These are phyloP conservation scores for Hylia prasina DNA, from an alignment of 2,113 vertebrate genomes.

Conservation along the genomic window DNA sequence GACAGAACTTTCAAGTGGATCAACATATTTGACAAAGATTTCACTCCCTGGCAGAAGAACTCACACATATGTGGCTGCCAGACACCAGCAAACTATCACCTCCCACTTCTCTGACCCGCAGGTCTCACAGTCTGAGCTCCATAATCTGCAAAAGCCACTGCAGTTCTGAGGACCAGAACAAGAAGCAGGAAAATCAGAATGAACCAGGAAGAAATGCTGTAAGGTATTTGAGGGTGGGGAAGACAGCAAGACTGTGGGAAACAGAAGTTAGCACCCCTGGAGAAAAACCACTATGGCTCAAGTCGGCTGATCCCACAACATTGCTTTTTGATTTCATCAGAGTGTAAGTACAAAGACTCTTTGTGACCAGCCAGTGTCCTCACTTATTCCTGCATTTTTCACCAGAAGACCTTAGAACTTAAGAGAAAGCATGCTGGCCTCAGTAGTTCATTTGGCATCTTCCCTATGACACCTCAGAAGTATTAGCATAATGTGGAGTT, in stretches of 20 bases:
- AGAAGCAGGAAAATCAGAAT: not conserved
- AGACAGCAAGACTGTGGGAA: not conserved
- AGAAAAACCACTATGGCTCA: not conserved
- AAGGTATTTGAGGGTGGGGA: not conserved
- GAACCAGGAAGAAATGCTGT: not conserved
- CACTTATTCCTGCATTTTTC: not conserved
- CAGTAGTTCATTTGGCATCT: not conserved
- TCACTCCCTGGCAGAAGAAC: not conserved
- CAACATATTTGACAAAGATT: not conserved
- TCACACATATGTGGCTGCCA: not conserved
- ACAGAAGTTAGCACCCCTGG: not conserved
- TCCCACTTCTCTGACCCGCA: not conserved
- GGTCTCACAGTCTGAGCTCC: not conserved
- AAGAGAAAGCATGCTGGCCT: not conserved
- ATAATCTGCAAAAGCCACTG: not conserved
- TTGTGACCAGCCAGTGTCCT: not conserved
- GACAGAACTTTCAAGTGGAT: not conserved
- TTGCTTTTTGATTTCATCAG: not conserved
- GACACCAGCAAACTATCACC: not conserved
- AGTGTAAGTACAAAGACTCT: not conserved
- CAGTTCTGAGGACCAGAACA: not conserved
- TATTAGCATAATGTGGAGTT: not conserved
- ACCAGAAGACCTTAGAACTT: not conserved
- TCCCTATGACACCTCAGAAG: fast-evolving
- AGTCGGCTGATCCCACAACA: not conserved